Conservation (phyloP, 2,888 invertebrate species). For the Ochropleura leucogaster region DNA sequence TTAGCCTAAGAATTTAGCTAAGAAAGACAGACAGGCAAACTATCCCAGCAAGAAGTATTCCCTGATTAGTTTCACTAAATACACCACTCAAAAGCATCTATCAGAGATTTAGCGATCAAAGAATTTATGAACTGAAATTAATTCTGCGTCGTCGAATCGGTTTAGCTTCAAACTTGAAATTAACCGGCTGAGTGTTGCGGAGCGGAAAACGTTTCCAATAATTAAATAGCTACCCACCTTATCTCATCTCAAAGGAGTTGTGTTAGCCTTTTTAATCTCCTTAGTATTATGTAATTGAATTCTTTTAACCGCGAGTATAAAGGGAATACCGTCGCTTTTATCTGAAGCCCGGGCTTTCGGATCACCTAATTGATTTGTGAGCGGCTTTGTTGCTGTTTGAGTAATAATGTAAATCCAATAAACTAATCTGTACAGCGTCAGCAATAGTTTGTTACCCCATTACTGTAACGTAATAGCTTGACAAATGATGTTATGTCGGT, state of each 20-base stretch:
- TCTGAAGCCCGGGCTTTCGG: conserved; percentile 80
- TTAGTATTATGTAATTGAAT: conserved; percentile 88
- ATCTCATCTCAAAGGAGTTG: conserved; percentile 85
- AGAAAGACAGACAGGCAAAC: neutral
- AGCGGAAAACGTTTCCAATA: conserved; percentile 78
- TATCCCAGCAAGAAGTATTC: conserved; percentile 15
- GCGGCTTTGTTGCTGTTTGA: conserved; percentile 76
- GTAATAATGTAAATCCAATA: conserved; percentile 70
- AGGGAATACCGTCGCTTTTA: conserved; percentile 85
- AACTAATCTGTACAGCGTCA: conserved; percentile 52
- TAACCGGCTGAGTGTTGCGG: conserved; percentile 68
- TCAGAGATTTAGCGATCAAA: conserved; percentile 64
- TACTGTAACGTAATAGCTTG: conserved; percentile 53
- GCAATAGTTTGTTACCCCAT: conserved; percentile 55
- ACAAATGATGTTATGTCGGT: conserved; percentile 46
- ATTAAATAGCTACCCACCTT: conserved; percentile 82
- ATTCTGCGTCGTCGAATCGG: conserved; percentile 68
- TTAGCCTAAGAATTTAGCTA: neutral
- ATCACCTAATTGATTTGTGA: conserved; percentile 85
- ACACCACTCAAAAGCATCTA: conserved; percentile 43
- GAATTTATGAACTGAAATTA: conserved; percentile 70
- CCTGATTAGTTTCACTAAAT: conserved; percentile 40
- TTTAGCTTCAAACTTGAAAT: conserved; percentile 73
- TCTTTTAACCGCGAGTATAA: conserved; percentile 87
- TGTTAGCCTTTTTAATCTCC: conserved; percentile 87